Percentiles rank a stretch among this genome's conserved stretches.
phyloP scores from a whole-genome alignment of 2,797 vertebrate genomes.

The Florisuga fusca region DNA sequence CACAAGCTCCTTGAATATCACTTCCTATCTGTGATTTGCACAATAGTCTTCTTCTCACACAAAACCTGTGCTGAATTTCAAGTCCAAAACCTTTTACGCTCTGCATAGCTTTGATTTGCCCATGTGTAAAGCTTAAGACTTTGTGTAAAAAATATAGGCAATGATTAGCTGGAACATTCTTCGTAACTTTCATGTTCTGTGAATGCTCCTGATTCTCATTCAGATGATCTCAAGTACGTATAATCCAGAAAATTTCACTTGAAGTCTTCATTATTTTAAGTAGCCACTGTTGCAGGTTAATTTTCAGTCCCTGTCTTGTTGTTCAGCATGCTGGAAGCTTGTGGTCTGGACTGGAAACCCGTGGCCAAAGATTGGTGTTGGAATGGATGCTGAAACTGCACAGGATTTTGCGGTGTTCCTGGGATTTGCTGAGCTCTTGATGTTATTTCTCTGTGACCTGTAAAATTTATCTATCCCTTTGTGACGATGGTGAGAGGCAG shows the following conservation, averaged over 20 bases:
- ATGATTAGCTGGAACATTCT: neutral
- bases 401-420: neutral
- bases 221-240: neutral
- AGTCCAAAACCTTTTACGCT: neutral
- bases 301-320: neutral
- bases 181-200: neutral
- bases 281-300: neutral
- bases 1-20: neutral
- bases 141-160: neutral
- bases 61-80: neutral
- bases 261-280: neutral
- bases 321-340: neutral
- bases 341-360: neutral
- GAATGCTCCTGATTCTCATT: neutral
- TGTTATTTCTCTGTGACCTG: neutral
- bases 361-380: fast-evolving
- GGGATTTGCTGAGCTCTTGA: neutral
- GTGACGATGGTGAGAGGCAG: neutral
- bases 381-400: neutral
- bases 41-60: neutral
- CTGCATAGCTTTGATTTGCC: neutral
- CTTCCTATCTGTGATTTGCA: neutral
- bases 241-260: neutral
- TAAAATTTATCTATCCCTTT: neutral
- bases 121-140: fast-evolving